Evolutionary conservation across 2,113 vertebrate species (phyloP).

Genomic region (Spheniscus mendiculus): DNA sequence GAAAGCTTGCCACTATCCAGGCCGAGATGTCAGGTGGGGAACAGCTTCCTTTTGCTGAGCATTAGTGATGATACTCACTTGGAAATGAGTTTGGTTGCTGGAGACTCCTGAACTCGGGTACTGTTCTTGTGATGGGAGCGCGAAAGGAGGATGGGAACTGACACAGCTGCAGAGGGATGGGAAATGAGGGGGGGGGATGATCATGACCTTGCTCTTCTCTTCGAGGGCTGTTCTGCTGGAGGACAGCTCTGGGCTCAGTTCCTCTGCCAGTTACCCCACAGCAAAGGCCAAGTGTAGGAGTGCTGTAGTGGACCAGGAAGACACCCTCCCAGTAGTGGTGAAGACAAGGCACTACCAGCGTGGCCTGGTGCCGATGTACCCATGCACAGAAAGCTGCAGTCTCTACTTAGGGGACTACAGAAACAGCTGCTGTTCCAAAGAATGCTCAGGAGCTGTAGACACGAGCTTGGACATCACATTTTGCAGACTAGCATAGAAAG

Average conservation of each 20-base stretch:
- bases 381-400: neutral
- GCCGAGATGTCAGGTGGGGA: neutral
- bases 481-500: neutral
- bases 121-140: neutral
- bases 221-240: neutral
- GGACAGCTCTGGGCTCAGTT: neutral
- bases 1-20: too few relatives aligned
- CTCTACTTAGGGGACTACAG: neutral
- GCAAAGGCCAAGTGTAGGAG: neutral
- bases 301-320: neutral
- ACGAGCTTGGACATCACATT: too few relatives aligned
- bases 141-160: neutral
- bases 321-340: neutral
- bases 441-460: neutral
- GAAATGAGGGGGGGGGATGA: neutral
- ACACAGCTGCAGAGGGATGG: neutral
- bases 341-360: neutral
- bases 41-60: neutral
- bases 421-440: neutral
- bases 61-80: rapidly evolving
- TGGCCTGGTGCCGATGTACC: neutral
- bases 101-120: neutral
- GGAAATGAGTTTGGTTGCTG: neutral
- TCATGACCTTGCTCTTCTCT: neutral
- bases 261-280: neutral